Conservation (phyloP, 2,888 invertebrate genomes). For the Drosophila helvetica region DNA sequence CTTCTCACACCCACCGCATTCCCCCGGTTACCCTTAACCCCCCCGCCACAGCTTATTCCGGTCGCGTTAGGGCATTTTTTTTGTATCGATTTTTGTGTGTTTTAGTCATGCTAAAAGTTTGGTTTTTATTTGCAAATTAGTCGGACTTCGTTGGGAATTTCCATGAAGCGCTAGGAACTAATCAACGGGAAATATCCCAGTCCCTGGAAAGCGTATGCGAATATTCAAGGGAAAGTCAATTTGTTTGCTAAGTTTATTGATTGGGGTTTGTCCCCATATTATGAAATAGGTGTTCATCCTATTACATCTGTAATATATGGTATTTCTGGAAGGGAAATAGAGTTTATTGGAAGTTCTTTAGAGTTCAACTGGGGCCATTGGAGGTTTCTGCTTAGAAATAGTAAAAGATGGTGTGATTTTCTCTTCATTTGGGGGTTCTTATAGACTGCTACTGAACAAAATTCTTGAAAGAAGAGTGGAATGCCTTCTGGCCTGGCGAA, state of each 20-base stretch:
- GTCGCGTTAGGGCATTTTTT: constrained; percentile 19
- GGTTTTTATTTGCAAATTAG: constrained; percentile 18
- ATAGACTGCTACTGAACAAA: no score
- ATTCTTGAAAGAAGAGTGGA: no score
- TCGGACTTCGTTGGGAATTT: constrained; percentile 10
- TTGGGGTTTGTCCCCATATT: background rate
- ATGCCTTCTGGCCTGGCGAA: no score
- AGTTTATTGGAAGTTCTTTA: no score
- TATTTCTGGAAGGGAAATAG: no score
- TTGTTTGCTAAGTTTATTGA: background rate
- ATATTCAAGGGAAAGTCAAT: background rate
- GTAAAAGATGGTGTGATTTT: background rate
- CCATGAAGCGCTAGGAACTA: background rate
- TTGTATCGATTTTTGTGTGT: constrained; percentile 30
- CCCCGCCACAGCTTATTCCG: constrained; percentile 1
- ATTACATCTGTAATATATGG: no score
- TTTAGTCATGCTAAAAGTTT: constrained; percentile 30
- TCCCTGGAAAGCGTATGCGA: background rate
- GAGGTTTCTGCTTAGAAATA: background rate
- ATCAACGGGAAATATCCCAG: background rate
- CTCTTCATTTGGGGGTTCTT: no score
- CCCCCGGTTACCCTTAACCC: no score
- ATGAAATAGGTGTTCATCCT: background rate
- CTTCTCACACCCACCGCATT: constrained; percentile 33
- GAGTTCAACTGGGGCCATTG: no score